Conservation (phyloP, 2,113 vertebrate genomes). For the Chauna torquata region DNA sequence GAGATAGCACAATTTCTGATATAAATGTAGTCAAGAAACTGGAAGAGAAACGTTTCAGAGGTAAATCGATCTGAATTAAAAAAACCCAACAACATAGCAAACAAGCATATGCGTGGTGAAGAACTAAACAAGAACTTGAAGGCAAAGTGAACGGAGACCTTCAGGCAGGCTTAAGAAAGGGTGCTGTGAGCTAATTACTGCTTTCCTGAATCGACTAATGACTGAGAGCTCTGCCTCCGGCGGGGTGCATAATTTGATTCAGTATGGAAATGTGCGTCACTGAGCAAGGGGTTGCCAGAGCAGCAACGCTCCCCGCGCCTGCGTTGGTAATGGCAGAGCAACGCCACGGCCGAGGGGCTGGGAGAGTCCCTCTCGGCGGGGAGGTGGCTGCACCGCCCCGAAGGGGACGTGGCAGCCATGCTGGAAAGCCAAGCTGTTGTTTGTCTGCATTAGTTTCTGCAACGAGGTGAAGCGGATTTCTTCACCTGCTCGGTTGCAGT, state of each 20-base stretch:
- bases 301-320: not conserved
- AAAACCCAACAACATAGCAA: not conserved
- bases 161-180: not conserved
- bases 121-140: not conserved
- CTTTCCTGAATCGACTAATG: not conserved
- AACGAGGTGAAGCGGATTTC: not conserved
- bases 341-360: fast-evolving
- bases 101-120: not conserved
- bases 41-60: not conserved
- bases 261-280: not conserved
- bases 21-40: not conserved
- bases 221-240: not conserved
- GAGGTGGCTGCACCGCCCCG: not conserved
- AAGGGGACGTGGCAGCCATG: fast-evolving
- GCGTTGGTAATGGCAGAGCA: not conserved
- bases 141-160: not conserved
- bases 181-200: not conserved
- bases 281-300: not conserved
- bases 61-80: not conserved
- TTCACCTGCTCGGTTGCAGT: not conserved
- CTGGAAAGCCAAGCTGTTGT: not conserved
- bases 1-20: not conserved
- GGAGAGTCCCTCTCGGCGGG: not conserved
- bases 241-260: not conserved
- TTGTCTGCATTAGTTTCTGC: not conserved